Conservation (phyloP, 2,113 vertebrate species). For the Lampris megalopsis region DNA sequence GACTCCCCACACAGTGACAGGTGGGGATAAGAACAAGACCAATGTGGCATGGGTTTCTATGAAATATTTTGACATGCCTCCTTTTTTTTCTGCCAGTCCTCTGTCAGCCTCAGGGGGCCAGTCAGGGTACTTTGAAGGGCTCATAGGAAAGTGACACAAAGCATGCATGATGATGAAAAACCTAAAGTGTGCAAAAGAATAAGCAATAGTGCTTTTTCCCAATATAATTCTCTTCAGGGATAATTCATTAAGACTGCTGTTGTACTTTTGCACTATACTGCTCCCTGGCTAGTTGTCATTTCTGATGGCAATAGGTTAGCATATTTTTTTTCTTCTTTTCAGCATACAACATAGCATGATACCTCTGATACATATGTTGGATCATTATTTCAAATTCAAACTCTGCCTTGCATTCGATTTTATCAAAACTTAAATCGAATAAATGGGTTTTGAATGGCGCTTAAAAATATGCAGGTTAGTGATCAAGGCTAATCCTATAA, state of each 20-base stretch:
- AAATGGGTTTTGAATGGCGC: slow-evolving; percentile 7
- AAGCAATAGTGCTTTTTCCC: slow-evolving; percentile 47
- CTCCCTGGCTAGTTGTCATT: neutral
- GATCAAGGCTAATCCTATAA: too few relatives aligned
- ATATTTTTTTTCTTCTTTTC: slow-evolving; percentile 12
- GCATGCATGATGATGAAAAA: slow-evolving; percentile 61
- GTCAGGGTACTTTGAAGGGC: slow-evolving; percentile 56
- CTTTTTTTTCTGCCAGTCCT: slow-evolving; percentile 57
- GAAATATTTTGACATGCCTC: slow-evolving; percentile 56
- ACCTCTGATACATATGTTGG: neutral
- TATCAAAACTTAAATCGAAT: slow-evolving; percentile 4
- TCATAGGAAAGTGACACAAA: slow-evolving; percentile 68
- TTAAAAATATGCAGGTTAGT: neutral
- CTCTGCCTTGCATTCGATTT: slow-evolving; percentile 9
- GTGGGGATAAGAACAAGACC: slow-evolving; percentile 76
- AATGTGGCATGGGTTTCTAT: slow-evolving; percentile 30
- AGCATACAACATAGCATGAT: slow-evolving; percentile 8
- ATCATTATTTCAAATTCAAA: slow-evolving; percentile 2
- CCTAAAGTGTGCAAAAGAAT: slow-evolving; percentile 53
- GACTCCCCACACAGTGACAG: slow-evolving; percentile 98
- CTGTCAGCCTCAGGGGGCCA: slow-evolving; percentile 57
- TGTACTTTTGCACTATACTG: neutral
- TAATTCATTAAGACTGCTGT: neutral
- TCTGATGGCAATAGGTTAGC: neutral
- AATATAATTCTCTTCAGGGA: slow-evolving; percentile 19